Percentiles rank a stretch among this genome's conserved stretches.
Conservation (phyloP, 2,797 vertebrate species). For the Sternotherus odoratus region DNA sequence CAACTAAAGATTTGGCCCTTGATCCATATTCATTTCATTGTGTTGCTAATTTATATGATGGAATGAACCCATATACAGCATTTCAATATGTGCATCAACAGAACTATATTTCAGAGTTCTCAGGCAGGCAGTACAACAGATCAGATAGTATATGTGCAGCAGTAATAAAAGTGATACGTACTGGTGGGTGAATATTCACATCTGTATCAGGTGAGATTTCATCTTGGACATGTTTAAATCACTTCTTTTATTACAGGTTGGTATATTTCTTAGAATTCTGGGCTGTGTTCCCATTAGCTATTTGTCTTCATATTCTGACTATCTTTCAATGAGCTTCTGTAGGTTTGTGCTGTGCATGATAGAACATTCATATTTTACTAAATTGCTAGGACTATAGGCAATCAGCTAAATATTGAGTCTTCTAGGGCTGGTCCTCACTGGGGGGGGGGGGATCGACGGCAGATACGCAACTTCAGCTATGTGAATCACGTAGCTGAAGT, state of each 20-base stretch:
- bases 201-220: not conserved
- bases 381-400: not conserved
- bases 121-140: not conserved
- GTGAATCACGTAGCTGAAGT: too few relatives aligned
- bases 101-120: not conserved
- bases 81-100: not conserved
- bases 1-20: not conserved
- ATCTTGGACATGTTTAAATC: not conserved
- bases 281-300: not conserved
- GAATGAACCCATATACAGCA: not conserved
- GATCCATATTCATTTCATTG: accelerated
- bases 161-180: not conserved
- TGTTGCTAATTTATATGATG: not conserved
- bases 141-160: not conserved
- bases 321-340: not conserved
- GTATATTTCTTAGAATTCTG: not conserved
- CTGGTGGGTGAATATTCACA: not conserved
- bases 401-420: not conserved
- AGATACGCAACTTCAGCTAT: too few relatives aligned
- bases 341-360: not conserved
- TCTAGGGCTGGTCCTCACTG: too few relatives aligned
- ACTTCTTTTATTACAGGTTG: not conserved
- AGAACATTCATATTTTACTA: not conserved
- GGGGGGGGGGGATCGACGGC: too few relatives aligned
- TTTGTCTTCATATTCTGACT: not conserved